phyloP scores from a whole-genome alignment of 1,140 invertebrate species.

The Sitophilus oryzae region DNA sequence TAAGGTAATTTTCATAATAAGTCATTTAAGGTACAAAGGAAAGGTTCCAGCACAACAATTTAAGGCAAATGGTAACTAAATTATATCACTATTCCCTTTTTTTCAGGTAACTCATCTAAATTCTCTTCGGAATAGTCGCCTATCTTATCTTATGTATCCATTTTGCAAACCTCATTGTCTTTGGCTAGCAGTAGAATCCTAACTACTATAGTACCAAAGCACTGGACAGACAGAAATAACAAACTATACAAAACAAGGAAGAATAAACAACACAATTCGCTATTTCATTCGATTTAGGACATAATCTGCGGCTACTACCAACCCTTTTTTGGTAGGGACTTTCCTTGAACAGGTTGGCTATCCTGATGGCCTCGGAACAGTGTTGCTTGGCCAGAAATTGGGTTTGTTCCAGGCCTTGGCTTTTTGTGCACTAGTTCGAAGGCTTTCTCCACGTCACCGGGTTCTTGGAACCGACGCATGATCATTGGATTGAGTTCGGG shows the following conservation, averaged over 20 bases:
- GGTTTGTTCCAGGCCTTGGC: slow-evolving; percentile 87
- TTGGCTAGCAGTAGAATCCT: neutral
- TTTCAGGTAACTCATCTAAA: too few species aligned
- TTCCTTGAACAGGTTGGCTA: slow-evolving; percentile 69
- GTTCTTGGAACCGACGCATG: slow-evolving; percentile 87
- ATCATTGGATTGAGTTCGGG: slow-evolving; percentile 95
- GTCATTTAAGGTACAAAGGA: too few species aligned
- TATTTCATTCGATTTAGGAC: slow-evolving; percentile 84
- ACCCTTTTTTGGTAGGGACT: slow-evolving; percentile 81
- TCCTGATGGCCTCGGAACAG: slow-evolving; percentile 75
- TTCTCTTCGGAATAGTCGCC: too few species aligned
- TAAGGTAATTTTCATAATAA: too few species aligned
- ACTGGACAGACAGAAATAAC: neutral
- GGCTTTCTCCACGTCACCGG: slow-evolving; percentile 88
- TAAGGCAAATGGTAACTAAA: too few species aligned
- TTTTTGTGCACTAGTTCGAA: slow-evolving; percentile 87
- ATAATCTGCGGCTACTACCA: slow-evolving; percentile 74
- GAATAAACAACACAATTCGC: neutral
- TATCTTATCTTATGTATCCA: too few species aligned
- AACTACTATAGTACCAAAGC: neutral
- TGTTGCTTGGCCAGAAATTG: slow-evolving; percentile 88
- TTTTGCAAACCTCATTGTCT: too few species aligned
- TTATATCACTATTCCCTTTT: too few species aligned
- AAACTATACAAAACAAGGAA: neutral
- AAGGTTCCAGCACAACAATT: too few species aligned